These are phyloP conservation scores for Portunus trituberculatus DNA, from an alignment of 1,140 invertebrate species.

Conservation along the genomic window DNA sequence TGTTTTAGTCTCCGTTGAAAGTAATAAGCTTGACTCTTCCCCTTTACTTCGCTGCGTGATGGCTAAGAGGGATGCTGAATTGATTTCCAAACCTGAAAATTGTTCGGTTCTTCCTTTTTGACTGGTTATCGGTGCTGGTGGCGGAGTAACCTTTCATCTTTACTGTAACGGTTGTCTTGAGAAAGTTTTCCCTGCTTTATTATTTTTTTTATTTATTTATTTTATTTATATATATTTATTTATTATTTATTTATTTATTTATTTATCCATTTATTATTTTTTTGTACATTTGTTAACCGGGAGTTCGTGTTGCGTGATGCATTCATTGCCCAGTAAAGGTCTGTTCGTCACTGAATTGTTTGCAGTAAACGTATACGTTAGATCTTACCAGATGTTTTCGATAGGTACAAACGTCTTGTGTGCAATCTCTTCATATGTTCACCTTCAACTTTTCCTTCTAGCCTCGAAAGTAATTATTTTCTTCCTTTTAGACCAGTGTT, in stretches of 20 bases:
- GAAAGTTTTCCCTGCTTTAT: not conserved
- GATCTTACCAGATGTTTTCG: too few species aligned
- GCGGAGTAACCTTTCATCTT: not conserved
- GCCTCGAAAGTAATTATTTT: too few species aligned
- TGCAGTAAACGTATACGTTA: too few species aligned
- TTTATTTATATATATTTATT: not conserved
- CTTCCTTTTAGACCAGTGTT: too few species aligned
- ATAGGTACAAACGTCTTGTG: too few species aligned
- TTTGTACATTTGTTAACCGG: conserved; percentile 62
- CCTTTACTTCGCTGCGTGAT: conserved; percentile 14
- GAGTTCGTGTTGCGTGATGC: too few species aligned
- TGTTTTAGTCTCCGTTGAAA: not conserved
- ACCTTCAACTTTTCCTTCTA: too few species aligned
- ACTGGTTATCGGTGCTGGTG: not conserved
- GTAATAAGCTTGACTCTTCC: conserved; percentile 20
- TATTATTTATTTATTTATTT: too few species aligned
- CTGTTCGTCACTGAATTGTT: too few species aligned
- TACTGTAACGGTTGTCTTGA: not conserved
- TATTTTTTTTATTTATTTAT: not conserved
- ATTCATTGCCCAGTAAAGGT: too few species aligned
- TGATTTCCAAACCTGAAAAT: not conserved
- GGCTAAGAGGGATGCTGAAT: not conserved
- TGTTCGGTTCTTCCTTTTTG: not conserved
- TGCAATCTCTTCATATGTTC: too few species aligned
- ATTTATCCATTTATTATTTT: conserved; percentile 79